phyloP scores from a whole-genome alignment of 2,888 invertebrate species.

The Scaeva pyrastri region DNA sequence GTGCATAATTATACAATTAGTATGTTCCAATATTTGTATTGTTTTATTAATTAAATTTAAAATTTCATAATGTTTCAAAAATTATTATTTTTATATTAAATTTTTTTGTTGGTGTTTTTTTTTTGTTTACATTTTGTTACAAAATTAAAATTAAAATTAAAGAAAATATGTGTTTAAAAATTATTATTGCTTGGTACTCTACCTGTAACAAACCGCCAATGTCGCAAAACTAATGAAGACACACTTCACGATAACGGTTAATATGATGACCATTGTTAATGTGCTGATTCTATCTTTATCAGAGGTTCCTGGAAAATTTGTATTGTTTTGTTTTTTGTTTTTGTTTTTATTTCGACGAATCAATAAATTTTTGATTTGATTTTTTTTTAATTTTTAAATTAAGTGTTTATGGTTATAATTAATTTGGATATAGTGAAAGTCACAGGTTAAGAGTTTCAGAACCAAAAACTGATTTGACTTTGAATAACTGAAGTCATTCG shows the following conservation, averaged over 20 bases:
- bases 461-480: not conserved
- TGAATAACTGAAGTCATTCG: too few species aligned
- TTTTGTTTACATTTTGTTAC: conserved; percentile 38
- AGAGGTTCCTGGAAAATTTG: conserved; percentile 88
- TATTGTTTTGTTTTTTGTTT: conserved; percentile 75
- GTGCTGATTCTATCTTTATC: conserved; percentile 94
- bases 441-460: not conserved
- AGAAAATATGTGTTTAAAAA: conserved; percentile 36
- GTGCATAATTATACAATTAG: conserved; percentile 53
- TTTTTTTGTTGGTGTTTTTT: conserved; percentile 58
- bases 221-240: conserved; percentile 98
- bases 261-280: conserved; percentile 95
- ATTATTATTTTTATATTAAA: conserved; percentile 46
- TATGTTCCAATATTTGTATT: conserved; percentile 29
- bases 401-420: not conserved
- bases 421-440: not conserved
- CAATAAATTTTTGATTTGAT: conserved; percentile 11
- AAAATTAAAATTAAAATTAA: not conserved
- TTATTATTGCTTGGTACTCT: conserved; percentile 84
- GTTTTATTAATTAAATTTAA: conserved; percentile 1
- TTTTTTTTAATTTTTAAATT: conserved; percentile 8
- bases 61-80: conserved; percentile 69
- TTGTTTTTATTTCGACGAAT: conserved; percentile 22
- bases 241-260: conserved; percentile 95
- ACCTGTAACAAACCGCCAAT: conserved; percentile 98